These are phyloP conservation scores for Riparia riparia DNA, from an alignment of 2,113 vertebrate genomes.

Conservation along the genomic window DNA sequence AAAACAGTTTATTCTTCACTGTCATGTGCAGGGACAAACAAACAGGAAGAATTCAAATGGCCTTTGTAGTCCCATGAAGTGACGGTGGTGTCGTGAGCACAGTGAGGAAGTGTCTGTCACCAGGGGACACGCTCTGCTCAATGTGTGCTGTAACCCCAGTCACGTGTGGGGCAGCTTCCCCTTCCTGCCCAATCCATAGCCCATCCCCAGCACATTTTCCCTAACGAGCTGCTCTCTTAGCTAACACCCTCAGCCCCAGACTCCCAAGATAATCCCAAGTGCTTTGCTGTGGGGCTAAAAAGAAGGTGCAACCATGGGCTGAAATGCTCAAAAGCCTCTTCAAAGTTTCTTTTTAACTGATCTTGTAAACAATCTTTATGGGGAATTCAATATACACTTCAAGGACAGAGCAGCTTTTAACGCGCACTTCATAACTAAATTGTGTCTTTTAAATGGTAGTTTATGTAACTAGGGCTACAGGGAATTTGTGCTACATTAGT, in stretches of 20 bases:
- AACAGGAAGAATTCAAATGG: neutral
- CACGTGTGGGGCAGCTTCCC: neutral
- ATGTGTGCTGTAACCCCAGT: neutral
- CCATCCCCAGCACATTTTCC: neutral
- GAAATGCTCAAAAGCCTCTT: neutral
- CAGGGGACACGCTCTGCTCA: neutral
- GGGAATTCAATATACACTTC: neutral
- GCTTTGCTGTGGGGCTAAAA: neutral
- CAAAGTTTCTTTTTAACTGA: neutral
- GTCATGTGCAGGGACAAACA: neutral
- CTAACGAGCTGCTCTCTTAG: neutral
- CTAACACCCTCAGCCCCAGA: neutral
- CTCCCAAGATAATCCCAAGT: neutral
- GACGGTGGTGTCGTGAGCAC: neutral
- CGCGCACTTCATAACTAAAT: neutral
- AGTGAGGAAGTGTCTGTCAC: slow-evolving; percentile 8
- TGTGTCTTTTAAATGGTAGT: neutral
- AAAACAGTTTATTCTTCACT: neutral
- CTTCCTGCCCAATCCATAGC: neutral
- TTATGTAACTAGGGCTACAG: neutral
- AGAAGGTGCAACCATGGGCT: neutral
- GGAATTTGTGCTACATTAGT: neutral
- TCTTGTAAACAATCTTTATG: neutral
- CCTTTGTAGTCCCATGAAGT: neutral
- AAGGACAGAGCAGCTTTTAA: slow-evolving; percentile 5